Evolutionary conservation across 2,888 invertebrate genomes (phyloP).

Genomic region (Synergus gifuensis): DNA sequence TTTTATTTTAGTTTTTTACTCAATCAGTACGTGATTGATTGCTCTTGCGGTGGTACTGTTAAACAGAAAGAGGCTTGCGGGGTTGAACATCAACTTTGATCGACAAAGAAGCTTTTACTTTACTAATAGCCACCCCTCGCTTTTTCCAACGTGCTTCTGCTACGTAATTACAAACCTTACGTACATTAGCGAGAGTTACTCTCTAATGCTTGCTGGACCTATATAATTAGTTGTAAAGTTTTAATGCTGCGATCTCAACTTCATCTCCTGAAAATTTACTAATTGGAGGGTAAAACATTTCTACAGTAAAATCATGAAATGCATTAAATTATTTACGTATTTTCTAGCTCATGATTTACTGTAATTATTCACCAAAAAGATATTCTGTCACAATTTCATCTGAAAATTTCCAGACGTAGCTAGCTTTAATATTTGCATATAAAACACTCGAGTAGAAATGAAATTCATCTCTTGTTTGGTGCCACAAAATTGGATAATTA

Average conservation of each 20-base stretch:
- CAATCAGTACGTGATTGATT: slow-evolving; percentile 25
- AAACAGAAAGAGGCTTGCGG: slow-evolving; percentile 1
- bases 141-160: slow-evolving; percentile 5
- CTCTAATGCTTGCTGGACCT: slow-evolving; percentile 21
- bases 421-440: slow-evolving; percentile 23
- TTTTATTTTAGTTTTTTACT: background rate
- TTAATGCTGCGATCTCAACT: slow-evolving; percentile 8
- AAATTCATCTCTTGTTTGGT: background rate
- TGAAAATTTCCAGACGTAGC: slow-evolving; percentile 29
- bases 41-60: background rate
- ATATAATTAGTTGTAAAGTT: slow-evolving; percentile 30
- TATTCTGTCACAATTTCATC: background rate
- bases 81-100: slow-evolving; percentile 27
- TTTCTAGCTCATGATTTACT: background rate
- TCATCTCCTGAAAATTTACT: background rate
- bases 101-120: slow-evolving; percentile 27
- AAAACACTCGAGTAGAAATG: background rate
- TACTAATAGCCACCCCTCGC: slow-evolving; percentile 37
- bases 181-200: slow-evolving; percentile 7
- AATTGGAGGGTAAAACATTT: background rate
- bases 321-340: background rate
- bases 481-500: background rate
- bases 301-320: background rate
- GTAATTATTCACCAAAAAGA: background rate
- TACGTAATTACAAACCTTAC: slow-evolving; percentile 23